A percentile compares a stretch with the other conserved stretches of the same genome.
Evolutionary conservation across 2,797 vertebrate genomes (phyloP).

Genomic region (Phoebastria nigripes): DNA sequence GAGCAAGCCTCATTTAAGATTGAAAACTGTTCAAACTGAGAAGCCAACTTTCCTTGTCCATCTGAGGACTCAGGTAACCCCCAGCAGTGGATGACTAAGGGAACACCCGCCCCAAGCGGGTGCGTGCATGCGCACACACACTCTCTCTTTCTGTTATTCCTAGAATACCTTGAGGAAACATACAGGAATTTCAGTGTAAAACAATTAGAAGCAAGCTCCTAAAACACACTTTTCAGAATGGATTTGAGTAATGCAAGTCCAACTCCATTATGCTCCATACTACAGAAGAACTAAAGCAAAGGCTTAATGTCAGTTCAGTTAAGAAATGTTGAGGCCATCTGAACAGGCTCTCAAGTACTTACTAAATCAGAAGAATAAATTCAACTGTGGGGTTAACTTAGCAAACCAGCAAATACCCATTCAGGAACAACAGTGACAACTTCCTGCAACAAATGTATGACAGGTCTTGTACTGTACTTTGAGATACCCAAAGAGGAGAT

Average conservation of each 20-base stretch:
- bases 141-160: not conserved
- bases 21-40: not conserved
- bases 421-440: not conserved
- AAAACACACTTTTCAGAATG: not conserved
- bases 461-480: not conserved
- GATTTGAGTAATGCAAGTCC: not conserved
- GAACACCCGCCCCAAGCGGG: not conserved
- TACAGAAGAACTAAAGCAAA: not conserved
- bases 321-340: not conserved
- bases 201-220: not conserved
- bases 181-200: not conserved
- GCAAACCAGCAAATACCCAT: not conserved
- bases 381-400: not conserved
- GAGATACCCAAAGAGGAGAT: not conserved
- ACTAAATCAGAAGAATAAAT: not conserved
- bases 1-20: not conserved
- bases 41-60: not conserved
- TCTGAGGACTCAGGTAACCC: not conserved
- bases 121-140: rapidly evolving
- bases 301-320: not conserved
- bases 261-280: not conserved
- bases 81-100: not conserved
- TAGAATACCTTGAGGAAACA: not conserved
- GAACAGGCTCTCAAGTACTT: not conserved
- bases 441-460: not conserved